A percentile compares a stretch with the other conserved stretches of the same genome.
phyloP scores from a whole-genome alignment of 2,797 vertebrate genomes.

The Enteromius viviparus region DNA sequence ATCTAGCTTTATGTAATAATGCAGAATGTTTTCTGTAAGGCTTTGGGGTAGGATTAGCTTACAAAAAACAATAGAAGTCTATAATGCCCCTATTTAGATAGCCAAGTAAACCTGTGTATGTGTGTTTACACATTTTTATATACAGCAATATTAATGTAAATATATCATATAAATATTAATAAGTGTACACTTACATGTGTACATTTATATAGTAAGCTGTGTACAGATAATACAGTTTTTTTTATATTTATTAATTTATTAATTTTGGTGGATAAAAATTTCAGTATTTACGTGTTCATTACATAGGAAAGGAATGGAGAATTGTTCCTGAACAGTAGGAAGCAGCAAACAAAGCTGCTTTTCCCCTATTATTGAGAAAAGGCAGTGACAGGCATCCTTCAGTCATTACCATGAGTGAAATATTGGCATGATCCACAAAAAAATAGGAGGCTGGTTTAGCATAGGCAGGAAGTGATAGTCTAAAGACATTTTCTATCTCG shows the following conservation, averaged over 20 bases:
- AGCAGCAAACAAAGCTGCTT: not conserved
- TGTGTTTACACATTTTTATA: too few relatives aligned
- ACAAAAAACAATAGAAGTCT: too few relatives aligned
- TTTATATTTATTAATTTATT: not conserved
- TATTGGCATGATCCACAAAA: not conserved
- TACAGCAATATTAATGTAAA: too few relatives aligned
- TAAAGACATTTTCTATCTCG: conserved; percentile 20
- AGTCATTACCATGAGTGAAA: conserved; percentile 1
- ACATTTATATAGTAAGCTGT: not conserved
- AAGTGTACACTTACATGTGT: not conserved
- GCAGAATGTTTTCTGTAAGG: too few relatives aligned
- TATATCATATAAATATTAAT: too few relatives aligned
- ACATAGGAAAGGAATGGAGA: not conserved
- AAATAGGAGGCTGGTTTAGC: conserved; percentile 9
- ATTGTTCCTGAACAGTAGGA: conserved; percentile 10
- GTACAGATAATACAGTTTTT: not conserved
- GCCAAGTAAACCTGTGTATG: too few relatives aligned
- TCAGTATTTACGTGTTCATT: not conserved
- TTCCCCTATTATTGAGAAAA: not conserved
- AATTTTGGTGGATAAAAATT: not conserved
- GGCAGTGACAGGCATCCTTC: conserved; percentile 6
- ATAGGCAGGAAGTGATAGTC: conserved; percentile 4
- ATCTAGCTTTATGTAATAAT: too few relatives aligned
- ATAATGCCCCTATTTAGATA: too few relatives aligned
- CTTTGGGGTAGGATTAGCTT: too few relatives aligned